These are phyloP conservation scores for Anoncus sp. DNA, from an alignment of 2,888 invertebrate species.

Conservation along the genomic window DNA sequence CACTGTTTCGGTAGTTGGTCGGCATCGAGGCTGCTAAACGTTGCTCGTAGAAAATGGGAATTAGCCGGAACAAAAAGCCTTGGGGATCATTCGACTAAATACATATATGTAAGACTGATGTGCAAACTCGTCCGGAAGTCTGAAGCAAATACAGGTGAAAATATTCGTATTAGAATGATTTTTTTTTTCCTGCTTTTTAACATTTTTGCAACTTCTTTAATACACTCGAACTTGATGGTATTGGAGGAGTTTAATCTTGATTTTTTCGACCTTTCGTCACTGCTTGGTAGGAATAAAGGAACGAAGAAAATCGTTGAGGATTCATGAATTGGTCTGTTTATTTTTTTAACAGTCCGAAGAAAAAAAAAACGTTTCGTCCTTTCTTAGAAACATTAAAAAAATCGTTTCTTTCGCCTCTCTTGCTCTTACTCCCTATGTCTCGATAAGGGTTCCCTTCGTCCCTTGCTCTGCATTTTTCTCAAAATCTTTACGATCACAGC, in stretches of 20 bases:
- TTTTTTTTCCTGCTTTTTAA: not conserved
- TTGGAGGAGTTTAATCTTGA: too few relatives aligned
- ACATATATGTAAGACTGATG: slow-evolving; percentile 59
- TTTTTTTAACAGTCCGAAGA: not conserved
- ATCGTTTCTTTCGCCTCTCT: not conserved
- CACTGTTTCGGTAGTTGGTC: slow-evolving; percentile 62
- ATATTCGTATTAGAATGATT: slow-evolving; percentile 40
- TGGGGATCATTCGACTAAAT: slow-evolving; percentile 68
- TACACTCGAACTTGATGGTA: too few relatives aligned
- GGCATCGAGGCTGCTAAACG: slow-evolving; percentile 58
- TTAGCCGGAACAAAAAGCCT: slow-evolving; percentile 74
- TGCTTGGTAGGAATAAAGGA: too few relatives aligned
- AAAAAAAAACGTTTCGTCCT: not conserved
- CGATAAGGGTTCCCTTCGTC: not conserved
- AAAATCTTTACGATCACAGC: not conserved
- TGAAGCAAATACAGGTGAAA: slow-evolving; percentile 70
- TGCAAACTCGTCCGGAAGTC: slow-evolving; percentile 61
- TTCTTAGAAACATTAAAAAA: not conserved
- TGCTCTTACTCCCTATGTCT: not conserved
- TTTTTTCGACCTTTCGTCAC: too few relatives aligned
- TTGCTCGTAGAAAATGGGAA: slow-evolving; percentile 68
- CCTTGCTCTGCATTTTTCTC: not conserved
- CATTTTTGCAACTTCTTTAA: not conserved
- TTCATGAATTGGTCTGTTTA: too few relatives aligned
- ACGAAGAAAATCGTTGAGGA: too few relatives aligned